phyloP scores from a whole-genome alignment of 2,888 invertebrate genomes.

The Cheilosia pagana region DNA sequence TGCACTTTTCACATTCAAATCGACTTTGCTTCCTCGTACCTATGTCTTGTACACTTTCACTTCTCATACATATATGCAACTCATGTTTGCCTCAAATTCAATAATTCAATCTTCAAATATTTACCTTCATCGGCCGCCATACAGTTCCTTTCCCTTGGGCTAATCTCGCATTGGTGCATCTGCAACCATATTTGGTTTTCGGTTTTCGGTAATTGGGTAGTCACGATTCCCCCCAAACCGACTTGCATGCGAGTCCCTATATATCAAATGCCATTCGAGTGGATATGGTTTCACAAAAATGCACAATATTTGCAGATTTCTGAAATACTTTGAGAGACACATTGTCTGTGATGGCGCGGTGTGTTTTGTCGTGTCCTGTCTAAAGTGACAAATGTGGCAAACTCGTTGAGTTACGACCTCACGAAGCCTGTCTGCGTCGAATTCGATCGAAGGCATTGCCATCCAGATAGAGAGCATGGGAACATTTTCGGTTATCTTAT shows the following conservation, averaged over 20 bases:
- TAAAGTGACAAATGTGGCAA: constrained; percentile 63
- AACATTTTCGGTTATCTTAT: constrained; percentile 30
- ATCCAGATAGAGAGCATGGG: constrained; percentile 23
- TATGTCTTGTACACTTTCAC: constrained; percentile 57
- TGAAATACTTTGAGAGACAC: constrained; percentile 47
- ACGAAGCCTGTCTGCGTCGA: constrained; percentile 32
- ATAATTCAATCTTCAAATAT: constrained; percentile 62
- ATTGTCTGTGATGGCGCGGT: constrained; percentile 10
- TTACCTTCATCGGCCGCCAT: constrained; percentile 25
- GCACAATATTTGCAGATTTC: constrained; percentile 31
- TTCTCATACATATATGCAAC: constrained; percentile 12
- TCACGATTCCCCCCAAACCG: constrained; percentile 49
- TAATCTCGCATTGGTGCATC: constrained; percentile 47
- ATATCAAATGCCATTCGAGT: constrained; percentile 8
- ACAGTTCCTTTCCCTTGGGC: constrained; percentile 63
- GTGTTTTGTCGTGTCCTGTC: constrained; percentile 63
- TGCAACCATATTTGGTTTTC: constrained; percentile 30
- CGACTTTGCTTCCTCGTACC: constrained; percentile 5
- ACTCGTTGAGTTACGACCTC: constrained; percentile 62
- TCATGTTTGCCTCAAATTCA: constrained; percentile 41
- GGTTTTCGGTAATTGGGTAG: constrained; percentile 67
- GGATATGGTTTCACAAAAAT: not conserved
- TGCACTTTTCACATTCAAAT: not conserved
- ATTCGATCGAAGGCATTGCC: constrained; percentile 1
- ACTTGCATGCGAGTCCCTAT: not conserved